Conservation (phyloP, 2,113 vertebrate genomes). For the Aviceda subcristata region DNA sequence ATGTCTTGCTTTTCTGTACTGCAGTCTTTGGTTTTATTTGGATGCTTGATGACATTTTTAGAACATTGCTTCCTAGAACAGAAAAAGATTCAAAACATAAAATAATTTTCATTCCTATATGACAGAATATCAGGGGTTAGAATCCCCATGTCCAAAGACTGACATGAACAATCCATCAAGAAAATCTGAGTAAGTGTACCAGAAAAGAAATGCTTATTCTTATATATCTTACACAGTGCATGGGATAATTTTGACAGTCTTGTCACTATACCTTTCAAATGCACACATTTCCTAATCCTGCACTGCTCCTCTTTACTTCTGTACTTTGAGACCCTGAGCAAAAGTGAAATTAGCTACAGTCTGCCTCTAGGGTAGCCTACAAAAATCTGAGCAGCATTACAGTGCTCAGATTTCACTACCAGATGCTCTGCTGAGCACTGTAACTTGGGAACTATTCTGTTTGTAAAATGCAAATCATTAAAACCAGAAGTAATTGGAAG, state of each 20-base stretch:
- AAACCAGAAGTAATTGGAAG: not conserved
- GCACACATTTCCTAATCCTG: not conserved
- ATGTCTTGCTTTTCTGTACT: slow-evolving; percentile 39
- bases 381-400: not conserved
- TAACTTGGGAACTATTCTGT: not conserved
- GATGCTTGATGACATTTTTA: slow-evolving; percentile 43
- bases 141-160: not conserved
- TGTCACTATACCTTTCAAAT: not conserved
- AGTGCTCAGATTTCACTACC: not conserved
- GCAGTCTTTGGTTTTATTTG: slow-evolving; percentile 23
- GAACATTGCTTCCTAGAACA: slow-evolving; percentile 44
- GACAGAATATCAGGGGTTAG: not conserved
- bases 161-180: not conserved
- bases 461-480: not conserved
- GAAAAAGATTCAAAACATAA: not conserved
- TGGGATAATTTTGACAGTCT: not conserved
- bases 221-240: not conserved
- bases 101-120: not conserved
- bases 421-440: too few species aligned
- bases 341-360: not conserved
- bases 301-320: not conserved
- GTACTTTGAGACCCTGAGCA: not conserved
- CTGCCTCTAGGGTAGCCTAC: not conserved
- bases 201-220: not conserved
- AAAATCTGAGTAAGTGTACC: not conserved